phyloP scores from a whole-genome alignment of 2,797 vertebrate species.

The Malacoraja senta region DNA sequence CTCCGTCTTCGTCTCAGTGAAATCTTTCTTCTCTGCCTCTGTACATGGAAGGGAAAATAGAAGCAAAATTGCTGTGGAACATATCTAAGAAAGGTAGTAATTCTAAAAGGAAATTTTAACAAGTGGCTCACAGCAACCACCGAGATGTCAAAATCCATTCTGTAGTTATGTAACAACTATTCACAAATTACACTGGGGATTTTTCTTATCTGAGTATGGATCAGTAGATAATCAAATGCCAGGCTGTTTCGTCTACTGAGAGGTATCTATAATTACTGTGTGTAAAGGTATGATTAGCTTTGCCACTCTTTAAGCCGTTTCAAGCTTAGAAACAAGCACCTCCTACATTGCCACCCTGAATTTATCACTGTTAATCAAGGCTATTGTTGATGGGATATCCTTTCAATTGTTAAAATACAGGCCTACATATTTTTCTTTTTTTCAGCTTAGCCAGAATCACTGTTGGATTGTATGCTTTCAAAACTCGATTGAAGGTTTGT shows the following conservation, averaged over 20 bases:
- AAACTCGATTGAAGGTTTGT: not conserved
- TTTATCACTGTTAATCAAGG: not conserved
- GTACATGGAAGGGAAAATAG: not conserved
- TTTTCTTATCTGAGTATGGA: not conserved
- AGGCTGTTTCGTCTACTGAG: not conserved
- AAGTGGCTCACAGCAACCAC: not conserved
- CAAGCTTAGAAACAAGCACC: not conserved
- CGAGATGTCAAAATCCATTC: not conserved
- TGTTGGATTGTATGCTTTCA: not conserved
- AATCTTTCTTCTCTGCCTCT: too few species aligned
- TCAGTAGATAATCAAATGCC: not conserved
- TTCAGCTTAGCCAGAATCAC: not conserved
- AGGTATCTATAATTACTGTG: not conserved
- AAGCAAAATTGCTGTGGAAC: not conserved
- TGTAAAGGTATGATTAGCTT: not conserved
- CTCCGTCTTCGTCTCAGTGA: not conserved
- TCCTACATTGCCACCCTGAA: not conserved
- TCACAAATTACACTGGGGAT: not conserved
- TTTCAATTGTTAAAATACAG: not conserved
- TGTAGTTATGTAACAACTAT: not conserved
- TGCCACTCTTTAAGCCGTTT: too few species aligned
- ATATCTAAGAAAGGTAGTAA: too few species aligned
- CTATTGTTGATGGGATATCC: not conserved
- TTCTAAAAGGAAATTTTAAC: not conserved
- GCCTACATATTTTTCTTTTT: not conserved